Percentiles rank a stretch among this genome's conserved stretches.
Conservation (phyloP, 2,113 vertebrate species). For the Sphyrna mokarran region DNA sequence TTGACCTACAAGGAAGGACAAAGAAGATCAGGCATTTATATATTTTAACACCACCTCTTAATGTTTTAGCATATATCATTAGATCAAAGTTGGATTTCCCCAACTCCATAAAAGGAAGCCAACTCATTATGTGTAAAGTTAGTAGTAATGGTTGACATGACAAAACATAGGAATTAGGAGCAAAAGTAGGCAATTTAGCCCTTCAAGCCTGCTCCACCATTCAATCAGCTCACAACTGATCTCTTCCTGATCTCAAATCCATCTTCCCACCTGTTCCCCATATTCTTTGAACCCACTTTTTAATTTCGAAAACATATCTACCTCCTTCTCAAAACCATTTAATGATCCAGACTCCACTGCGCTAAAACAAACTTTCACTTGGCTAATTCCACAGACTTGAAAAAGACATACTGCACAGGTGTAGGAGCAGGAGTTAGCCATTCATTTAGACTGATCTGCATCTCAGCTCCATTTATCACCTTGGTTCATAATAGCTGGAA, state of each 20-base stretch:
- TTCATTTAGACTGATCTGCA: background rate
- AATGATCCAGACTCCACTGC: no score
- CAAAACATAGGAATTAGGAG: background rate
- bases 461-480: background rate
- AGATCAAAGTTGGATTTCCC: background rate
- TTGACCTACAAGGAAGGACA: slow-evolving; percentile 57
- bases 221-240: no score
- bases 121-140: background rate
- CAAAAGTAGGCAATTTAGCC: no score
- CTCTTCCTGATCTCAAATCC: no score
- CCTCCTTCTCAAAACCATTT: no score
- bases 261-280: no score
- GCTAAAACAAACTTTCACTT: background rate
- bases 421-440: background rate
- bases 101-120: background rate
- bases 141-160: background rate
- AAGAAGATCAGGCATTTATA: background rate
- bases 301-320: no score
- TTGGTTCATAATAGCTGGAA: background rate
- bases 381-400: background rate
- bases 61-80: background rate
- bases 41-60: background rate
- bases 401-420: background rate
- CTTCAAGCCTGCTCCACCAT: no score
- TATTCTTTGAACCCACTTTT: no score